Base-by-base conservation (phyloP, 2,888 invertebrate species). In the Lumbricus terrestris region DNA sequence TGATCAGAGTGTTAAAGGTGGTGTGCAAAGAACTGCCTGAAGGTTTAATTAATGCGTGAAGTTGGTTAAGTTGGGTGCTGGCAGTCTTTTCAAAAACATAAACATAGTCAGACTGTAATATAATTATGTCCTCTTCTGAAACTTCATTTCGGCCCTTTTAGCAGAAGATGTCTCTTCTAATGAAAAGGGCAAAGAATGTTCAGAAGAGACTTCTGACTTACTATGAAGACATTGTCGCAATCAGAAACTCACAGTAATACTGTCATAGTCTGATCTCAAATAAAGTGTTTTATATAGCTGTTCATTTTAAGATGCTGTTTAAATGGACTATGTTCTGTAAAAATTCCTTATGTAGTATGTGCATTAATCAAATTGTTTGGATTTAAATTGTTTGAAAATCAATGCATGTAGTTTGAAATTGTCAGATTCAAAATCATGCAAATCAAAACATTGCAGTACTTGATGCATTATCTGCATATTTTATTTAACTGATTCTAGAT, bases 231-330 rank as follows among this genome's bases (percentile, higher is more conserved):
- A 47, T 47, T 23, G 3, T 47, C 20, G 11, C 69, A n/a, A 69
- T 69, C 69, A 69, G 2, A 69, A 47, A n/a, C n/a, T 11, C n/a
- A n/a, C n/a, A 69, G 69, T 29, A 69, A 69, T 69, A 13, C 69
- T n/a, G 69, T n/a, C 69, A n/a, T 69, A 69, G 69, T 69, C 69
- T 69, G 69, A n/a, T 69, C 69, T 69, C 69, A 69, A n/a, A 69
- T 11, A 69, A n/a, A 47, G 20, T 20, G 47, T 69, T n/a, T 69
- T 69, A 69, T 69, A n/a, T 69, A n/a, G 69, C n/a, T 29, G n/a
- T n/a, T n/a, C n/a, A n/a, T 54, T 4, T 69, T 69, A 69, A 69
- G 69, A 29, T 69, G n/a, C 29, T 69, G 29, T n/a, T n/a, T n/a
- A 69, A 69, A 16, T 69, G n/a, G 29, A 69, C 69, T 54, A 2